These are phyloP conservation scores for Chaenodraco wilsoni DNA, from an alignment of 2,797 vertebrate species.

Conservation along the genomic window DNA sequence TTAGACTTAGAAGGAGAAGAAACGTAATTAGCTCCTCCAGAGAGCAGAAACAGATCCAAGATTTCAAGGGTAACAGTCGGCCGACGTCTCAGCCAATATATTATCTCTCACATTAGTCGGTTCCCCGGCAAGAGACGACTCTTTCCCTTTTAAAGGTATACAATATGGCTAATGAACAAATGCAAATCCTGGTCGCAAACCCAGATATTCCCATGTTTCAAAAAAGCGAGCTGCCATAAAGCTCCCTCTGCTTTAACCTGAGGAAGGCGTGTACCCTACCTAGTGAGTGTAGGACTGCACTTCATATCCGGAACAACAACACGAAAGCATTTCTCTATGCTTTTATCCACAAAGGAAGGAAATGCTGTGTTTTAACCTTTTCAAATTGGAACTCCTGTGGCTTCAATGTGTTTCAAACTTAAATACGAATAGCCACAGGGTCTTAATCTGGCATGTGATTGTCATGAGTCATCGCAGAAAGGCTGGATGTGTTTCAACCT, in stretches of 20 bases:
- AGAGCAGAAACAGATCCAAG: conserved; percentile 72
- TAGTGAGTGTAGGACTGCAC: conserved; percentile 31
- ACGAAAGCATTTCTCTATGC: conserved; percentile 23
- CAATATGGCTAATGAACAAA: conserved; percentile 73
- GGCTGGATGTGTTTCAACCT: conserved; percentile 50
- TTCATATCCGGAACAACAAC: conserved; percentile 26
- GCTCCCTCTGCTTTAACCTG: conserved; percentile 46
- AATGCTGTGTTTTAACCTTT: conserved; percentile 39
- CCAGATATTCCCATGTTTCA: conserved; percentile 70
- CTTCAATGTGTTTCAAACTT: conserved; percentile 36
- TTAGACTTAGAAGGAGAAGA: conserved; percentile 38
- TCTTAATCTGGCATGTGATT: conserved; percentile 75
- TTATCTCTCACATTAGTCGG: conserved; percentile 74
- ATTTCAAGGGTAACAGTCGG: conserved; percentile 73
- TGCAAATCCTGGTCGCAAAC: conserved; percentile 66
- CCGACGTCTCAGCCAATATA: conserved; percentile 75
- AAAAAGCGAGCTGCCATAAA: conserved; percentile 64
- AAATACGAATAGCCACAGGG: conserved; percentile 45
- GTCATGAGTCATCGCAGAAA: conserved; percentile 70
- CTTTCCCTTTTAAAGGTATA: conserved; percentile 71
- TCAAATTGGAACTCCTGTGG: conserved; percentile 17
- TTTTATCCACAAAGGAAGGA: conserved; percentile 40
- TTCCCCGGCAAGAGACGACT: conserved; percentile 53
- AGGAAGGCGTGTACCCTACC: conserved; percentile 44
- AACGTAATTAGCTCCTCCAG: conserved; percentile 70